Evolutionary conservation across 2,888 invertebrate species (phyloP).

Genomic region (Eustalomyia histrio): DNA sequence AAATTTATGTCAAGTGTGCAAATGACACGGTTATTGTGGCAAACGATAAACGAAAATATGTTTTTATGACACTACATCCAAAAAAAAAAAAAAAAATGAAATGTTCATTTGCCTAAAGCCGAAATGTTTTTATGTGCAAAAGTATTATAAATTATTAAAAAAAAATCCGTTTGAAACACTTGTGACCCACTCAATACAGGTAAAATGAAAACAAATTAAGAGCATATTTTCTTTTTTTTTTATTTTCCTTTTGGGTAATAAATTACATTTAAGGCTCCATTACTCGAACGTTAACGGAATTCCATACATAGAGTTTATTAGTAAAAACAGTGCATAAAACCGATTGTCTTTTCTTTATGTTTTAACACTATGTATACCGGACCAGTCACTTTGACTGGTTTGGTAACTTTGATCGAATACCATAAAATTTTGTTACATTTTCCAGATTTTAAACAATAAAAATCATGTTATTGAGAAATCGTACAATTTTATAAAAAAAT

Average conservation of each 20-base stretch:
- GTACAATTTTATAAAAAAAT: no score
- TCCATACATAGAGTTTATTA: no score
- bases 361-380: no score
- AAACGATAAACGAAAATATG: conserved; percentile 21
- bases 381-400: no score
- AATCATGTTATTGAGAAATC: no score
- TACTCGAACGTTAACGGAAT: not conserved
- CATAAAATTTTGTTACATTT: no score
- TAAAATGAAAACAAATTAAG: not conserved
- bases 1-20: conserved; percentile 32
- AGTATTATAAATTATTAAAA: not conserved
- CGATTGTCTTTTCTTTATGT: no score
- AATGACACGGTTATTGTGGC: conserved; percentile 47
- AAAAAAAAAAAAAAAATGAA: not conserved
- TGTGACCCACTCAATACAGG: not conserved
- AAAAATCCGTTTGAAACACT: not conserved
- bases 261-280: not conserved
- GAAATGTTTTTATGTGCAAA: conserved; percentile 12
- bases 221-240: not conserved
- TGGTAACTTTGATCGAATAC: no score
- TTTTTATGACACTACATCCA: conserved; percentile 1
- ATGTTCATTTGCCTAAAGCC: conserved; percentile 30
- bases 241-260: not conserved
- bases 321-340: no score
- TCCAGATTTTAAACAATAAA: no score